Conservation (phyloP, 2,888 invertebrate species). For the Tethea ocularis region DNA sequence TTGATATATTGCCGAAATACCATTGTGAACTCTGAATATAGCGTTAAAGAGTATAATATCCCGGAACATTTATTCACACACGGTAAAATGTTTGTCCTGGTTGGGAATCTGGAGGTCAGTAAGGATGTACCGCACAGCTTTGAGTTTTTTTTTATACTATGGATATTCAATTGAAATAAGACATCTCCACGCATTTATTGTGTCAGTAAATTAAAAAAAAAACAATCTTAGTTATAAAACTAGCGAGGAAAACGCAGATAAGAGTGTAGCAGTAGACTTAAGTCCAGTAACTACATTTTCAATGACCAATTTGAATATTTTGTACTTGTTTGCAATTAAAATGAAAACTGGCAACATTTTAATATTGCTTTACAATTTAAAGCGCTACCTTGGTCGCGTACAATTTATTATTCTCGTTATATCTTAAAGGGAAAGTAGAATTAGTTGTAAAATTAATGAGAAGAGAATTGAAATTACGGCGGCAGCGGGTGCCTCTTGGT, state of each 20-base stretch:
- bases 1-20: background rate
- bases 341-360: constrained; percentile 2
- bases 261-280: no score
- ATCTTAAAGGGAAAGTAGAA: constrained; percentile 7
- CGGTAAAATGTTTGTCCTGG: no score
- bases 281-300: background rate
- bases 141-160: no score
- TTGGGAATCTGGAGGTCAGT: no score
- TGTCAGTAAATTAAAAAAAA: no score
- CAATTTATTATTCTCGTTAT: constrained; percentile 8
- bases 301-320: constrained; percentile 6
- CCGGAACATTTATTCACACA: no score
- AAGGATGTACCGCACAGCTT: no score
- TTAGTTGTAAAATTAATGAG: constrained; percentile 4
- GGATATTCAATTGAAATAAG: no score
- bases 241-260: no score
- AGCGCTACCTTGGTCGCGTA: background rate
- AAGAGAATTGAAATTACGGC: background rate
- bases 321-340: constrained; percentile 10
- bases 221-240: no score
- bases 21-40: background rate
- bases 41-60: no score
- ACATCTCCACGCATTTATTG: no score
- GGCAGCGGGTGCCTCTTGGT: background rate
- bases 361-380: constrained; percentile 4